A percentile compares a stretch with the other conserved stretches of the same genome.
phyloP scores from a whole-genome alignment of 1,140 invertebrate genomes.

The Triops cancriformis region DNA sequence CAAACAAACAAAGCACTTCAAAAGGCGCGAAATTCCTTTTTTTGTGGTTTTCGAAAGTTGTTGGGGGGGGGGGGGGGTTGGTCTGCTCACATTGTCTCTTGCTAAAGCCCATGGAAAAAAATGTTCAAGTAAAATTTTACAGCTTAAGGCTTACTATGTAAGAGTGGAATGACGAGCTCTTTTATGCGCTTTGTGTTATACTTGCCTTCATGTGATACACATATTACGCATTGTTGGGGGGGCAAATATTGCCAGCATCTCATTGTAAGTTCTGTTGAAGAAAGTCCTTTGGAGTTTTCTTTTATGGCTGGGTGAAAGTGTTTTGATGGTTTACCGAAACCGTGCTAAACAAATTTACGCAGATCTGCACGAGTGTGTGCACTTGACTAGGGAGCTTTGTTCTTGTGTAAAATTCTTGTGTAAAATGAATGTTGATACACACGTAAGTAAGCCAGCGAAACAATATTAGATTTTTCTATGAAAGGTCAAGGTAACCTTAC shows the following conservation, averaged over 20 bases:
- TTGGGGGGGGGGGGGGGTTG: too few relatives aligned
- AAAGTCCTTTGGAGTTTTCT: too few relatives aligned
- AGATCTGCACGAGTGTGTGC: too few relatives aligned
- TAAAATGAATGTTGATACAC: not conserved
- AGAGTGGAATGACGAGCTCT: not conserved
- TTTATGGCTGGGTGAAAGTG: too few relatives aligned
- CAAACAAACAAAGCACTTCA: not conserved
- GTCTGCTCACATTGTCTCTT: too few relatives aligned
- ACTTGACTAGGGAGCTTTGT: too few relatives aligned
- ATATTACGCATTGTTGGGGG: not conserved
- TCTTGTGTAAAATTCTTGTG: not conserved
- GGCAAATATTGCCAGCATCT: too few relatives aligned
- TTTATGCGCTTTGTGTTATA: not conserved
- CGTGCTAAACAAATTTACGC: too few relatives aligned
- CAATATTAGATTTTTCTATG: not conserved
- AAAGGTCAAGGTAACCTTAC: not conserved
- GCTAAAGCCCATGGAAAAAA: too few relatives aligned
- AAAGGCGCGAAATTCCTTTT: not conserved
- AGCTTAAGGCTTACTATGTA: not conserved
- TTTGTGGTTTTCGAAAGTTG: too few relatives aligned
- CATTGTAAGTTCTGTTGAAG: too few relatives aligned
- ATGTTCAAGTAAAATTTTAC: not conserved
- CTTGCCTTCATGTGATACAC: constrained; percentile 9
- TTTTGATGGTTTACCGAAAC: too few relatives aligned
- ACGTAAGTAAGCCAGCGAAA: not conserved